Evolutionary conservation across 1,140 invertebrate genomes (phyloP).

Genomic region (Drosophila azteca): DNA sequence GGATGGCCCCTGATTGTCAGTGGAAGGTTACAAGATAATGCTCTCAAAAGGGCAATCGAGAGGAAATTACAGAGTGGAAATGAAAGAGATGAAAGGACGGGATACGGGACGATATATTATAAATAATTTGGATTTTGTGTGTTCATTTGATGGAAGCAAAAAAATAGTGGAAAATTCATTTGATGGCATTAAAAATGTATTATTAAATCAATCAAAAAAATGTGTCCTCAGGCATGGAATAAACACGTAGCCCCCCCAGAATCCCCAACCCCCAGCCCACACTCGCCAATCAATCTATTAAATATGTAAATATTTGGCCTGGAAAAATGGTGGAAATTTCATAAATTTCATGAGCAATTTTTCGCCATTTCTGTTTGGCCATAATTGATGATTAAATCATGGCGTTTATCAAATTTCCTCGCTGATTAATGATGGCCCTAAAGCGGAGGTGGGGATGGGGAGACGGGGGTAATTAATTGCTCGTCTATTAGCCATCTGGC

Average conservation of each 20-base stretch:
- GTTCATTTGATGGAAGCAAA: too few relatives aligned
- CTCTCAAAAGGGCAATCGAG: background rate
- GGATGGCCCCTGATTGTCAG: slow-evolving; percentile 21
- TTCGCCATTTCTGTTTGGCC: background rate
- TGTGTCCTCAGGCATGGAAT: too few relatives aligned
- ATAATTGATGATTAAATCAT: slow-evolving; percentile 53
- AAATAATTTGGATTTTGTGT: too few relatives aligned
- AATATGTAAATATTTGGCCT: too few relatives aligned
- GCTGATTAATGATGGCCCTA: slow-evolving; percentile 52
- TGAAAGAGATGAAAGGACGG: background rate
- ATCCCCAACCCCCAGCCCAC: too few relatives aligned
- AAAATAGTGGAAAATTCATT: too few relatives aligned
- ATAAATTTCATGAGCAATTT: background rate
- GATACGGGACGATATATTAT: too few relatives aligned
- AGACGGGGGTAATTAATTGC: slow-evolving; percentile 58
- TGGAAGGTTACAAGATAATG: background rate
- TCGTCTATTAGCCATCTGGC: slow-evolving; percentile 40
- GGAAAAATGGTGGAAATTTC: background rate
- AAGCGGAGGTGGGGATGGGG: background rate
- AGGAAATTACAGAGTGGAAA: background rate
- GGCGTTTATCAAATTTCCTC: slow-evolving; percentile 66
- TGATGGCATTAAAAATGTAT: too few relatives aligned
- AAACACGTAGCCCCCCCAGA: too few relatives aligned
- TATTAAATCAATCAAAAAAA: slow-evolving; percentile 1
- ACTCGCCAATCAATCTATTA: too few relatives aligned